Evolutionary conservation across 2,113 vertebrate species (phyloP).

Genomic region (Nyctibius bracteatus): DNA sequence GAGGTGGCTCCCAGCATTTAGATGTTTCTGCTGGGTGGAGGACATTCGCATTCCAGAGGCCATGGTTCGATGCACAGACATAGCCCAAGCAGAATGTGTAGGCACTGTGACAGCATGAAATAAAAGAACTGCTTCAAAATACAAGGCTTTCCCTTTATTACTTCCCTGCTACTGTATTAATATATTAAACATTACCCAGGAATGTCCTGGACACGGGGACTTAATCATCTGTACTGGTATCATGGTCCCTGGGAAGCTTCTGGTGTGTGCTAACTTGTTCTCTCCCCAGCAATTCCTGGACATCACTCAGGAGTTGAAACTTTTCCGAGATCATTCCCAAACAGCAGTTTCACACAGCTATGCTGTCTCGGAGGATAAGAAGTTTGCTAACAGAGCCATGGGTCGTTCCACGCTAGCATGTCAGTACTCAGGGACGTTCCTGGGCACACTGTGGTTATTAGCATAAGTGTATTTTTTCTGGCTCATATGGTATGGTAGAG

Average conservation of each 20-base stretch:
- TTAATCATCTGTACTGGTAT: neutral
- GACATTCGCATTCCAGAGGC: fast-evolving
- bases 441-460: neutral
- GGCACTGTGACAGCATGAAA: neutral
- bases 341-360: neutral
- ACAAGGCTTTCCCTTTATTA: neutral
- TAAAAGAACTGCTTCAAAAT: neutral
- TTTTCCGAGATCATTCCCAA: neutral
- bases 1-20: neutral
- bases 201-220: neutral
- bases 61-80: fast-evolving
- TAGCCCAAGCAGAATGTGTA: neutral
- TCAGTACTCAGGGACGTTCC: neutral
- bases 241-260: neutral
- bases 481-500: neutral
- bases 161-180: neutral
- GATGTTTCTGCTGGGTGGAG: neutral
- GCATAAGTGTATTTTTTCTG: neutral
- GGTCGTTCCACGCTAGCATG: neutral
- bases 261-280: neutral
- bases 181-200: neutral
- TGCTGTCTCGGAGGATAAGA: neutral
- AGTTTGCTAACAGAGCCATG: neutral
- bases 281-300: neutral
- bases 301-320: neutral